Base-by-base conservation (phyloP, 2,113 vertebrate genomes). In the Lates calcarifer region DNA sequence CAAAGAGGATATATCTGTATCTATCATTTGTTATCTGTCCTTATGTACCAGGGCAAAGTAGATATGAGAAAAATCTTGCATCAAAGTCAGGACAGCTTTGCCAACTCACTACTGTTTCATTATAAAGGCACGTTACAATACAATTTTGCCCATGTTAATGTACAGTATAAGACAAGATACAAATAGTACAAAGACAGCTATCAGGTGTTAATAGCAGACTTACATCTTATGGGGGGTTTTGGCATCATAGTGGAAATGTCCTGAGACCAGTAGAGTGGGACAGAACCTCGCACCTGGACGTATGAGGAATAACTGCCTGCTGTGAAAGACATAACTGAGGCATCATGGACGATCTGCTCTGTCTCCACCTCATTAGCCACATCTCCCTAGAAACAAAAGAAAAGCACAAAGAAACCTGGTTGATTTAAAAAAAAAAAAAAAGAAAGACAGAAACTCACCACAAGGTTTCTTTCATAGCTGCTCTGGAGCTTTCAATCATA, bases 201-300 rank as follows among this genome's bases (percentile, higher is more conserved):
- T 53, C 1, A 41, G 6, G 35, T 60, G n/a, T 35, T 45, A 45
- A 20, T 6, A 53, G 24, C 11, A 12, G 7, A 73, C 95, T 95
- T 92, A 99, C 98, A 58, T 82, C 98, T 96, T 90, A 99, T 99
- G 0, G 97, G 98, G 20, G 98, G 98, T 69, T 99, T 99, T 22
- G 98, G 98, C 97, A 99, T 99, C 98, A 99, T 99, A 69, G 98
- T 99, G 73, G 98, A 99, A 94, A 99, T 99, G 93, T 99, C 98
- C 87, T 99, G 98, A 81, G 98, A 99, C 98, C 98, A 99, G 91
- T 98, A 97, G 2, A 99, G 95, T 13, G 98, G 98, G 56, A 99
- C 98, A 1, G 98, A 99, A 62, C 98, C 98, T 92, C 98, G 95
- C 55, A 99, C 97, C 91, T 99, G 98, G 49, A 99, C 96, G 0